phyloP scores from a whole-genome alignment of 2,888 invertebrate species.

The Volucella inflata region DNA sequence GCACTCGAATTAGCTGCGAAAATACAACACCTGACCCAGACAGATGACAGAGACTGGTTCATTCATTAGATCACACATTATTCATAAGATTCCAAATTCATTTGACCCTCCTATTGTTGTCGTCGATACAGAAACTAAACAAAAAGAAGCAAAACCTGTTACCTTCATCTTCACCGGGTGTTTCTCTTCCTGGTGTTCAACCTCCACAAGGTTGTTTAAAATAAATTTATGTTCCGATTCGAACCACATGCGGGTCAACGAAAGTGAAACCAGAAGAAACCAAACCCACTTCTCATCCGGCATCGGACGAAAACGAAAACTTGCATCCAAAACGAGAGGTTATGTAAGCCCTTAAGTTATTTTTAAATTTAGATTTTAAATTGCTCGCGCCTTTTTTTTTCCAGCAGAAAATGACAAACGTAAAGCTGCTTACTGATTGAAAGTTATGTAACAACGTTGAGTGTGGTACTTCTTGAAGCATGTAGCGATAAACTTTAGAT shows the following conservation, averaged over 20 bases:
- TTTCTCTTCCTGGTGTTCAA: slow-evolving; percentile 57
- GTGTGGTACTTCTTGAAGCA: not conserved
- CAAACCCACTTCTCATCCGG: slow-evolving; percentile 24
- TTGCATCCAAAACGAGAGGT: slow-evolving; percentile 9
- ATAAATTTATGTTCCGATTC: slow-evolving; percentile 40
- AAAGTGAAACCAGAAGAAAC: slow-evolving; percentile 65
- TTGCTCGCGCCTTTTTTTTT: slow-evolving; percentile 30
- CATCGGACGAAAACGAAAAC: slow-evolving; percentile 23
- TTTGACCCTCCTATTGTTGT: too few species aligned
- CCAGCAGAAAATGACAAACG: slow-evolving; percentile 28
- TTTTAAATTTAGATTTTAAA: slow-evolving; percentile 8
- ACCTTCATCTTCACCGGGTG: slow-evolving; percentile 19
- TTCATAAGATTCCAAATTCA: too few species aligned
- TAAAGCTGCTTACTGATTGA: slow-evolving; percentile 35
- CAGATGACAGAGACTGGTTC: too few species aligned
- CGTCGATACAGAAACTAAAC: too few species aligned
- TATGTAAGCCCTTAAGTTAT: slow-evolving; percentile 63
- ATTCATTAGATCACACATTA: too few species aligned
- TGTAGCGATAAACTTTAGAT: slow-evolving; percentile 5
- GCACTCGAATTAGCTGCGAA: too few species aligned
- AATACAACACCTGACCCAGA: too few species aligned
- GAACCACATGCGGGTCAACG: slow-evolving; percentile 48
- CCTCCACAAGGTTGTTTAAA: slow-evolving; percentile 62
- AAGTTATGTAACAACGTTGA: slow-evolving; percentile 4
- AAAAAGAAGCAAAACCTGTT: slow-evolving; percentile 48